A percentile compares a stretch with the other conserved stretches of the same genome.
Evolutionary conservation across 2,797 vertebrate species (phyloP).

Genomic region (Leucoraja ocellata): DNA sequence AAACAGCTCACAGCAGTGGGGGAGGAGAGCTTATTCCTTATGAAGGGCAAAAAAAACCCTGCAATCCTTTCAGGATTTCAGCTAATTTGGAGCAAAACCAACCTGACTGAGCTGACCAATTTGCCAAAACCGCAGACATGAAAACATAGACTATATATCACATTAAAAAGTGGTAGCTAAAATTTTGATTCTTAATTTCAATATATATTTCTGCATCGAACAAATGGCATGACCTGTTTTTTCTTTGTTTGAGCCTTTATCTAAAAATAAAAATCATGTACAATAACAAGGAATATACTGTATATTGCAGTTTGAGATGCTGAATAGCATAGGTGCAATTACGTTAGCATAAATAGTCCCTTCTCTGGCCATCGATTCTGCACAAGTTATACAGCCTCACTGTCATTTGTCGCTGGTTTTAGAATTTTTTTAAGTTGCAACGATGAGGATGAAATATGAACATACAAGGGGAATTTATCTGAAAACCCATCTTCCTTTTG

Average conservation of each 20-base stretch:
- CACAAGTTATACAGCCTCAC: background rate
- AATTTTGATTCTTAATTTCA: background rate
- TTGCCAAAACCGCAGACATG: background rate
- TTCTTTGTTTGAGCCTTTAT: background rate
- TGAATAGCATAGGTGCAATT: background rate
- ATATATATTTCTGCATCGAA: background rate
- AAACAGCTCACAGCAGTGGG: background rate
- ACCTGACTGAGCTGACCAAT: no score
- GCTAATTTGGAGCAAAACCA: background rate
- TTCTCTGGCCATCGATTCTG: background rate
- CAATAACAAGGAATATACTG: background rate
- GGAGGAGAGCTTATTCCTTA: background rate
- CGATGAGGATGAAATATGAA: conserved; percentile 26
- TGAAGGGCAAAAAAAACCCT: background rate
- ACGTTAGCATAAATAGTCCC: background rate
- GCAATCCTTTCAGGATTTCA: background rate
- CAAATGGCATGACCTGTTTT: background rate
- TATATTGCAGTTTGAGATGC: background rate
- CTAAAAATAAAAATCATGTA: background rate
- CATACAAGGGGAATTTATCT: conserved; percentile 1
- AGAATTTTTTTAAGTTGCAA: background rate
- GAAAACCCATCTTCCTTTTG: conserved; percentile 11
- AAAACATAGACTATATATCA: background rate
- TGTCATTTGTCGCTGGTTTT: background rate
- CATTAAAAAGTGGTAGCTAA: background rate